A percentile compares a stretch with the other conserved stretches of the same genome.
These are phyloP conservation scores for Choloepus hoffmanni DNA, from an alignment of 2,113 vertebrate species.

Conservation along the genomic window DNA sequence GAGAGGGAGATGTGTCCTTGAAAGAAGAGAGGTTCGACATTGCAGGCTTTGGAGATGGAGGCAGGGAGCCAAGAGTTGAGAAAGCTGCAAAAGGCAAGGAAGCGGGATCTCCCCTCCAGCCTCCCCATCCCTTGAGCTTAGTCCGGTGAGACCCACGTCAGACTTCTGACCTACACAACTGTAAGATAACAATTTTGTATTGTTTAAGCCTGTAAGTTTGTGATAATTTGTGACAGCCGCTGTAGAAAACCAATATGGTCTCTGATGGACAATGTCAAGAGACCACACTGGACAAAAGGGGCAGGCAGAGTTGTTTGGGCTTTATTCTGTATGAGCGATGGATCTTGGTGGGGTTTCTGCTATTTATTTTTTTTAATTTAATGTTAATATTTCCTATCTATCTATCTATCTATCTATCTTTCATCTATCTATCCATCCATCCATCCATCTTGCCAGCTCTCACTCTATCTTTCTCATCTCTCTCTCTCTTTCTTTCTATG, in stretches of 20 bases:
- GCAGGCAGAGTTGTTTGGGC: background rate
- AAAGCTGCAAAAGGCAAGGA: background rate
- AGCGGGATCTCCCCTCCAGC: fast-evolving
- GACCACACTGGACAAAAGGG: background rate
- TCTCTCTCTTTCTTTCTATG: background rate
- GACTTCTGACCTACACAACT: background rate
- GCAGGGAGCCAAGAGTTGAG: background rate
- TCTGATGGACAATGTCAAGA: background rate
- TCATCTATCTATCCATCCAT: background rate
- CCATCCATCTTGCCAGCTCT: background rate
- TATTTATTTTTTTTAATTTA: background rate
- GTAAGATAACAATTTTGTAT: background rate
- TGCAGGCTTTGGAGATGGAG: background rate
- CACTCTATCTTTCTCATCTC: background rate
- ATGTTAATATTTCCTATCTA: background rate
- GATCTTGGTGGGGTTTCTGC: background rate
- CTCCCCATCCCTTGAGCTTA: background rate
- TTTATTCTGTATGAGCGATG: background rate
- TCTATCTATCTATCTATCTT: background rate
- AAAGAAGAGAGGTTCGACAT: fast-evolving
- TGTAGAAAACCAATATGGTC: fast-evolving
- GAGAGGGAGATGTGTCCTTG: background rate
- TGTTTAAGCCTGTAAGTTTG: background rate
- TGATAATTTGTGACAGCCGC: background rate
- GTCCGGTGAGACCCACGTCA: background rate